Percentiles rank a stretch among this genome's conserved stretches.
phyloP scores from a whole-genome alignment of 2,113 vertebrate species.

The Pleuronectes platessa region DNA sequence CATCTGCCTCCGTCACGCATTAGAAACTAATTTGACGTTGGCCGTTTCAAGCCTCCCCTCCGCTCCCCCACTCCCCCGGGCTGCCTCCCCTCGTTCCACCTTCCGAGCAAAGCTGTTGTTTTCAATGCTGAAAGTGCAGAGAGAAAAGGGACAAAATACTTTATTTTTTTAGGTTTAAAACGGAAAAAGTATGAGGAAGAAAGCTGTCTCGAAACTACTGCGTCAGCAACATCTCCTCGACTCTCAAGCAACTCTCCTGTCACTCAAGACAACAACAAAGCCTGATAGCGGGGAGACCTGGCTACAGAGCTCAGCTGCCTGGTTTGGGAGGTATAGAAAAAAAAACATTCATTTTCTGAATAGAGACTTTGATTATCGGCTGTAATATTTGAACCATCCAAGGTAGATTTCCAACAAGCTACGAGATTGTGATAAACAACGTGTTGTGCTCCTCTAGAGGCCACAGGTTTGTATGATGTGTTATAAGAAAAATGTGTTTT shows the following conservation, averaged over 20 bases:
- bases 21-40: constrained; percentile 51
- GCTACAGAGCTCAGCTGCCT: constrained; percentile 21
- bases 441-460: too few relatives aligned
- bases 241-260: constrained; percentile 46
- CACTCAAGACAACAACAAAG: constrained; percentile 71
- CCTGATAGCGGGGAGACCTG: constrained; percentile 44
- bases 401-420: too few relatives aligned
- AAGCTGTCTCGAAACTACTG: constrained; percentile 65
- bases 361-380: too few relatives aligned
- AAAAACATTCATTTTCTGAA: neutral
- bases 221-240: constrained; percentile 69
- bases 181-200: constrained; percentile 30
- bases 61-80: constrained; percentile 7
- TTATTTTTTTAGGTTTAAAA: neutral
- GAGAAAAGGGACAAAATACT: constrained; percentile 40
- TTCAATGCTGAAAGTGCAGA: constrained; percentile 22
- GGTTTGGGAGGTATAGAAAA: neutral
- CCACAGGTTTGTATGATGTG: too few relatives aligned
- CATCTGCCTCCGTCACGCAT: constrained; percentile 48
- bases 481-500: too few relatives aligned
- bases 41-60: constrained; percentile 32
- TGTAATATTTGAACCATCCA: too few relatives aligned
- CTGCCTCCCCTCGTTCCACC: constrained; percentile 13
- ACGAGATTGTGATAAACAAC: too few relatives aligned
- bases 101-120: constrained; percentile 31